These are phyloP conservation scores for Nesogale talazaci DNA, from an alignment of 2,113 vertebrate genomes.

Conservation along the genomic window DNA sequence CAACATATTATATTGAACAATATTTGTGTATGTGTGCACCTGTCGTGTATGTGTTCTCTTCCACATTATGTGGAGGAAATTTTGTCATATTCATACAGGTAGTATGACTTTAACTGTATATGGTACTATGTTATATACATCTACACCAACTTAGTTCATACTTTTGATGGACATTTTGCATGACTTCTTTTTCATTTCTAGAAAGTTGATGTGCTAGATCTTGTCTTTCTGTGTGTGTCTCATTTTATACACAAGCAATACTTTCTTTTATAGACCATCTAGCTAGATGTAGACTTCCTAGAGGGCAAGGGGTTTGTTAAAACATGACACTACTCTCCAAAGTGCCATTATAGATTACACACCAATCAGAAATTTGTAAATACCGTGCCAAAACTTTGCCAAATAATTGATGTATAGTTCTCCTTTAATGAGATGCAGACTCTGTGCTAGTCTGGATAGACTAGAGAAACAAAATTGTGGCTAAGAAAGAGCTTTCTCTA, in stretches of 20 bases:
- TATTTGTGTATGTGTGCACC: slow-evolving; percentile 9
- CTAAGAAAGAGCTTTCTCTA: too few species aligned
- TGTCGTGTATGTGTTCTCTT: slow-evolving; percentile 13
- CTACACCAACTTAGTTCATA: neutral
- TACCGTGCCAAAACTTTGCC: neutral
- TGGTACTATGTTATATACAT: neutral
- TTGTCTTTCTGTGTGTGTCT: neutral
- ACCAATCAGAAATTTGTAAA: neutral
- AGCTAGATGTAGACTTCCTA: neutral
- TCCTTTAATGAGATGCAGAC: neutral
- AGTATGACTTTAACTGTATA: neutral
- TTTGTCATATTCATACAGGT: slow-evolving; percentile 1
- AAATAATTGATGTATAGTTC: neutral
- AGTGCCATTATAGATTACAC: neutral
- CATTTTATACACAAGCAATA: neutral
- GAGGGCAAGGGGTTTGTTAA: neutral
- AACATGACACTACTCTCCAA: neutral
- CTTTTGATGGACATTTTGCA: slow-evolving; percentile 2
- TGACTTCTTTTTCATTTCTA: slow-evolving; percentile 19
- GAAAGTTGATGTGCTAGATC: neutral
- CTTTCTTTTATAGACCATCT: neutral
- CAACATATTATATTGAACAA: neutral
- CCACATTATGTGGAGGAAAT: slow-evolving; percentile 38
- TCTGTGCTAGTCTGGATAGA: too few species aligned
- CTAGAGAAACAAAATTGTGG: too few species aligned